Conservation (phyloP, 2,797 vertebrate genomes). For the Artibeus lituratus region DNA sequence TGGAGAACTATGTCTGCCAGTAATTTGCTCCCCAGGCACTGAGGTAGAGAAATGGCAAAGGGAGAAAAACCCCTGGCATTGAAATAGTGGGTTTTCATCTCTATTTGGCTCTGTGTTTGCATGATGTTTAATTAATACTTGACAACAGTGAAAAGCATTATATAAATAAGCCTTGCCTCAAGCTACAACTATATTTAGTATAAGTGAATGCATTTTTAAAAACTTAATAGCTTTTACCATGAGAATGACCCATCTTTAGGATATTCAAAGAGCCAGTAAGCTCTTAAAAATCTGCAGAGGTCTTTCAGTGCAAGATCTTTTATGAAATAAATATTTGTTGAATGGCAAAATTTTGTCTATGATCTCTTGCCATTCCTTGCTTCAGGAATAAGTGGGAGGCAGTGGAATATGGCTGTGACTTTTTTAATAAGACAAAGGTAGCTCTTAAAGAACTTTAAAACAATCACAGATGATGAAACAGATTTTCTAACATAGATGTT, state of each 20-base stretch:
- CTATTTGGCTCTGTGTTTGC: neutral
- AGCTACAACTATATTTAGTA: constrained; percentile 20
- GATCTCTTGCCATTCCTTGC: neutral
- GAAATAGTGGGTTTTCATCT: neutral
- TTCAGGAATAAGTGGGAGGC: neutral
- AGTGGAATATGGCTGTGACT: neutral
- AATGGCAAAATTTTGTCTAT: neutral
- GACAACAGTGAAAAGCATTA: neutral
- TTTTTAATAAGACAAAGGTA: neutral
- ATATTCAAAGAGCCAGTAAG: neutral
- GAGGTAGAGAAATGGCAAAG: neutral
- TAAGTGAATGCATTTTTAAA: constrained; percentile 20
- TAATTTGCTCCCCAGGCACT: neutral
- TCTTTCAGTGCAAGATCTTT: neutral
- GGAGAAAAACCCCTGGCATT: neutral
- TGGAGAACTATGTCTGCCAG: neutral
- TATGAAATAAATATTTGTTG: neutral
- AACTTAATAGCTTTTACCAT: neutral
- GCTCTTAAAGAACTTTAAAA: neutral
- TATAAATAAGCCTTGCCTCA: neutral
- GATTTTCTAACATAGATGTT: neutral
- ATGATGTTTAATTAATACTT: constrained; percentile 12
- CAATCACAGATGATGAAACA: neutral
- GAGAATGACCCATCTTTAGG: neutral
- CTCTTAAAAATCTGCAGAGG: neutral